Base-by-base conservation (phyloP, 2,888 invertebrate species). In the Agrenia bidenticulata region DNA sequence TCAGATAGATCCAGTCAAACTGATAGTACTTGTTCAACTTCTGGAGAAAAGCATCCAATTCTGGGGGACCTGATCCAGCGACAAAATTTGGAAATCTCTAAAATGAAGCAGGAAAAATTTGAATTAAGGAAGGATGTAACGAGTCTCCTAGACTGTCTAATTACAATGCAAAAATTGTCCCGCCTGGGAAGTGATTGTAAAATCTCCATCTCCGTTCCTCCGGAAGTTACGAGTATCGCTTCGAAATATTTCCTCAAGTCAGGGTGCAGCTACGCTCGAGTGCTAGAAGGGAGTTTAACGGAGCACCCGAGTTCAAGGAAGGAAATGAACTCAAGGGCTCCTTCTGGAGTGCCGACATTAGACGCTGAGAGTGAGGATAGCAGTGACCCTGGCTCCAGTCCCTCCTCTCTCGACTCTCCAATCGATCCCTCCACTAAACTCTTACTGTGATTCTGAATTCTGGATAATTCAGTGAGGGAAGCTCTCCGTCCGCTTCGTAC, bases 111-210 rank as follows among this genome's bases (percentile, higher is more conserved):
- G 37, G 66, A 71, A 23, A 71, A 69, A 50, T 55, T 61, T 53
- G 68, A 69, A 26, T 57, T 71, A 26, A 56, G 61, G 41, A 64
- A 65, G 39, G 73, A 74, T 41, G 70, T 74, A 37, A 65, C 70
- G 32, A 71, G 67, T n/a, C 64, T 74, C 21, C 60, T 74, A 1
- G 61, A 67, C 27, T 63, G 68, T 37, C 55, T 73, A 1, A 56
- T 70, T 2, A 68, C 64, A 2, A 69, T 69, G 67, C 65, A 67
- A 23, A 63, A 65, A 37, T 61, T 69, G 41, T 63, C 69, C 9
- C 63, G 63, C 53, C 57, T 69, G 27, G 62, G 64, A 15, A 61
- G 55, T 49, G 56, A 63, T 26, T 63, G 65, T 32, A 49, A 66
- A 37, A 60, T 69, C 19, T 66, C 61, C 49, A 61, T 61, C 2